Base-by-base conservation (phyloP, 2,888 invertebrate genomes). In the Andrena hattorfiana region DNA sequence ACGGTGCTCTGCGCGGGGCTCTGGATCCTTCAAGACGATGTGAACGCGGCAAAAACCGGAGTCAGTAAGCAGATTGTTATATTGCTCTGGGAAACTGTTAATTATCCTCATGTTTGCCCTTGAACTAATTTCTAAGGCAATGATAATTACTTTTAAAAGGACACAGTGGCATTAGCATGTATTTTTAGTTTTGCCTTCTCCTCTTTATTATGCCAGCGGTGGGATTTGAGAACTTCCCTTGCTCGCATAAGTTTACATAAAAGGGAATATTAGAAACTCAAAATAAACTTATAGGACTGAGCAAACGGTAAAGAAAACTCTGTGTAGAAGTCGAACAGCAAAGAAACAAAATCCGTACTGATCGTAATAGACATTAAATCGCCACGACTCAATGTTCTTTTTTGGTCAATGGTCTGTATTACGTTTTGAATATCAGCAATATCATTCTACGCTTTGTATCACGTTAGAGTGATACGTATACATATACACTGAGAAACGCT, bases 61-160 rank as follows among this genome's bases (percentile, higher is more conserved):
- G 70, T 87, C 81, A 89, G 91, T 91, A 87, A 90, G 86, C 67
- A 74, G 20, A 75, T 80, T 72, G 48, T 77, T 74, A 32, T 62
- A 69, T 54, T 49, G 56, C 71, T 71, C 66, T 78, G 78, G 79
- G 54, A 78, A 71, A 30, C 26, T 28, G 42, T 78, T 60, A 67
- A 66, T 30, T n/a, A 70, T 70, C 68, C 13, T 51, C n/a, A 16
- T 20, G 51, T 51, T n/a, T 28, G 70, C 7, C 70, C 79, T 70
- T 77, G 78, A 77, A 77, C 77, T 30, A 26, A 16, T 80, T 77
- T 13, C 30, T 60, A 8, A 42, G 42, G 64, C 78, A 77, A 77
- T 69, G n/a, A 51, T 4, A 30, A 66, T 64, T 67, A 48, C 35
- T 56, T 32, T 28, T n/a, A 13, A 28, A 35, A 6, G 23, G 23